phyloP scores from a whole-genome alignment of 2,797 vertebrate species.

The Bradypus variegatus region DNA sequence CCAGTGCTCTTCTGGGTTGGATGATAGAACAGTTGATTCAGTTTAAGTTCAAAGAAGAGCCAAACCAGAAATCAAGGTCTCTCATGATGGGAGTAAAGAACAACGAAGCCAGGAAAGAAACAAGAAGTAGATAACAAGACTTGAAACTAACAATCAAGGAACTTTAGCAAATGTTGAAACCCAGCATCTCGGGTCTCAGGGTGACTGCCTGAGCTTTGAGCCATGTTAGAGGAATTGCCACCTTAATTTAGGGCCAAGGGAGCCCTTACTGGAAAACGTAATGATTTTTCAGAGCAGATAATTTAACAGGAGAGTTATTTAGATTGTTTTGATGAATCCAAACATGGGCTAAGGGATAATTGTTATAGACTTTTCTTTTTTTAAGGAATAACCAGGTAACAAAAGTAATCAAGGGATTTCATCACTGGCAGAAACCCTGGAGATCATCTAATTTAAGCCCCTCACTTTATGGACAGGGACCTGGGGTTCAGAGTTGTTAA shows the following conservation, averaged over 20 bases:
- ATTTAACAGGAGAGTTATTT: neutral
- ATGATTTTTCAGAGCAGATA: neutral
- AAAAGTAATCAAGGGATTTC: conserved; percentile 20
- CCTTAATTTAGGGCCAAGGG: neutral
- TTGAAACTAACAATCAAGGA: neutral
- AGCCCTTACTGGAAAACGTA: neutral
- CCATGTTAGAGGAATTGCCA: neutral
- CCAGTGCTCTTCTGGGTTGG: neutral
- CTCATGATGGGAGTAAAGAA: neutral
- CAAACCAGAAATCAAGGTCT: conserved; percentile 15
- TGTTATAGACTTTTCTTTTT: neutral
- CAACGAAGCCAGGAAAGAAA: neutral
- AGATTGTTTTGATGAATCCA: neutral
- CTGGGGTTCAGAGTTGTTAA: neutral
- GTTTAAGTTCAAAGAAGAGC: neutral
- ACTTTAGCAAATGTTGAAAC: neutral
- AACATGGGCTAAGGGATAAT: neutral
- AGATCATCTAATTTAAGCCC: neutral
- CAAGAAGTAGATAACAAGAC: neutral
- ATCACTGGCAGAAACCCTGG: neutral
- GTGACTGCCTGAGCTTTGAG: neutral
- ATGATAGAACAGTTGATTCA: neutral
- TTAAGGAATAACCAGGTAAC: conserved; percentile 12
- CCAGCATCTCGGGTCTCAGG: too few species aligned
- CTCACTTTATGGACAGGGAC: neutral